Conservation (phyloP, 2,113 vertebrate genomes). For the Cheilinus undulatus region DNA sequence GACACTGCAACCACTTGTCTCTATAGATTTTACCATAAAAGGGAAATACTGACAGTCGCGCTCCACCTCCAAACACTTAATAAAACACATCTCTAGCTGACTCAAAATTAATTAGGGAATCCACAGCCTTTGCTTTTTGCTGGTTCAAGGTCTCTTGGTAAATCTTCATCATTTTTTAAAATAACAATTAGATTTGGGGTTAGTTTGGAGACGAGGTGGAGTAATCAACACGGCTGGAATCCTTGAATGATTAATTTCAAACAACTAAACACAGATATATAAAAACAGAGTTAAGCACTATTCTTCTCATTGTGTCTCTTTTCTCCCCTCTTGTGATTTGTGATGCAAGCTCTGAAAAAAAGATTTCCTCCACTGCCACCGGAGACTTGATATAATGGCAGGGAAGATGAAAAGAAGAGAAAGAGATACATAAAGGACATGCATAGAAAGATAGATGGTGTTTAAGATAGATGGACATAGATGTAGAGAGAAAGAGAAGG, state of each 20-base stretch:
- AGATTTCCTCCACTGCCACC: constrained; percentile 23
- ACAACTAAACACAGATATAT: constrained; percentile 8
- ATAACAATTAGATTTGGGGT: constrained; percentile 74
- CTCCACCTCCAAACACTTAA: constrained; percentile 15
- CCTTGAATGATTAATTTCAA: constrained; percentile 39
- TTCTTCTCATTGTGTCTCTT: not conserved
- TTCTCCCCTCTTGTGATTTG: constrained; percentile 29
- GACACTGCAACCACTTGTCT: not conserved
- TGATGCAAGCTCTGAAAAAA: constrained; percentile 33
- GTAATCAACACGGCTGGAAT: constrained; percentile 60
- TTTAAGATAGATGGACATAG: constrained; percentile 37
- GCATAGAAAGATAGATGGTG: constrained; percentile 35
- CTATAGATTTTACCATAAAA: constrained; percentile 31
- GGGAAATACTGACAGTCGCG: constrained; percentile 7
- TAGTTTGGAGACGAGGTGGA: constrained; percentile 62
- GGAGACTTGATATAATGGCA: constrained; percentile 44
- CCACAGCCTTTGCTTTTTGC: constrained; percentile 68
- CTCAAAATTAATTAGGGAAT: constrained; percentile 33
- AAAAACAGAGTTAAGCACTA: constrained; percentile 6
- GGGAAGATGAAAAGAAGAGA: constrained; percentile 39
- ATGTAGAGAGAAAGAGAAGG: constrained; percentile 42
- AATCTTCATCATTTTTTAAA: constrained; percentile 48
- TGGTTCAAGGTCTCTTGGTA: constrained; percentile 50
- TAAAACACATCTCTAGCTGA: not conserved
- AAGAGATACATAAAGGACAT: constrained; percentile 38